phyloP scores from a whole-genome alignment of 2,888 invertebrate species.

The Tenthredo livida region DNA sequence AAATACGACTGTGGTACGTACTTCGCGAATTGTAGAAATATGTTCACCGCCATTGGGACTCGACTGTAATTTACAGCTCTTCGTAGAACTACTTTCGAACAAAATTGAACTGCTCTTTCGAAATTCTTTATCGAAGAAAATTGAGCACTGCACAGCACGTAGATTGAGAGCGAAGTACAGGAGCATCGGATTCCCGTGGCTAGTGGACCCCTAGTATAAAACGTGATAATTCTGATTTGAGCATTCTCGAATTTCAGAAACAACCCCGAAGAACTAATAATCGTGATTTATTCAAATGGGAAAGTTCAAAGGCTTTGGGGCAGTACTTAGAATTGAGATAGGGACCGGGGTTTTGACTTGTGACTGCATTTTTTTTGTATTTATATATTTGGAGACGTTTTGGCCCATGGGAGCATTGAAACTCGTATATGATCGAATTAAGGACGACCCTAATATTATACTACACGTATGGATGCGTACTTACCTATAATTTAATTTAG shows the following conservation, averaged over 20 bases:
- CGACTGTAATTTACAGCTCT: not conserved
- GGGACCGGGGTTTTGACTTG: no score
- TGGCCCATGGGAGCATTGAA: no score
- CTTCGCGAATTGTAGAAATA: constrained; percentile 3
- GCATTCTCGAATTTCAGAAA: no score
- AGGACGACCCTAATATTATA: no score
- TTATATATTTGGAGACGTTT: no score
- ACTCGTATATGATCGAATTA: no score
- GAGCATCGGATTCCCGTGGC: not conserved
- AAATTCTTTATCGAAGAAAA: not conserved
- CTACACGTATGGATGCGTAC: not conserved
- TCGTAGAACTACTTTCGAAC: not conserved
- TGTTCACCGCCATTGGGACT: not conserved
- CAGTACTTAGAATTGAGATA: no score
- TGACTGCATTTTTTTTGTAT: no score
- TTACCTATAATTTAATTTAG: not conserved
- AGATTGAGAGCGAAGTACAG: not conserved
- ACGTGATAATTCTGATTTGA: not conserved
- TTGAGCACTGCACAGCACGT: not conserved
- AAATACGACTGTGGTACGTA: not conserved
- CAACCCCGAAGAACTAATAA: no score
- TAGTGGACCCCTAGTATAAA: not conserved
- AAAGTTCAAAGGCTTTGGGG: no score
- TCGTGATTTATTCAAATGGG: no score
- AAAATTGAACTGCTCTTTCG: not conserved